Percentiles rank a stretch among this genome's conserved stretches.
Conservation (phyloP, 2,888 invertebrate genomes). For the Drosophila mimica region DNA sequence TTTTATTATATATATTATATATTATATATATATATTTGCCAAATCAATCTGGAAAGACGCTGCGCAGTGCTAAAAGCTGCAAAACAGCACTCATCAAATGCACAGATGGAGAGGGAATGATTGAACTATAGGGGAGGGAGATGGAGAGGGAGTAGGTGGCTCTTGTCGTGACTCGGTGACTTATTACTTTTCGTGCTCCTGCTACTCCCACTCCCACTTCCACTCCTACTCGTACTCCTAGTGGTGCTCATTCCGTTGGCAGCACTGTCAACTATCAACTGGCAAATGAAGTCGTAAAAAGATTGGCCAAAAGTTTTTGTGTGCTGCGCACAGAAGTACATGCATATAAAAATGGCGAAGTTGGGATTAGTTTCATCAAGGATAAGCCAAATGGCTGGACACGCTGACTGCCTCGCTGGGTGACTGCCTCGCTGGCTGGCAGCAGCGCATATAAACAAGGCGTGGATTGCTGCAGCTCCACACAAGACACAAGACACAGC, state of each 20-base stretch:
- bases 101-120: constrained; percentile 1
- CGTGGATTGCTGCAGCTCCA: constrained; percentile 27
- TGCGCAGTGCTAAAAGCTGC: constrained; percentile 31
- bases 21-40: background rate
- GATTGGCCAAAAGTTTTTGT: constrained; percentile 81
- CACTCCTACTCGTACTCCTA: background rate
- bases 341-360: constrained; percentile 79
- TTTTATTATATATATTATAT: no score
- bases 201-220: background rate
- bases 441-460: constrained; percentile 64
- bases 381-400: constrained; percentile 78
- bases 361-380: constrained; percentile 83
- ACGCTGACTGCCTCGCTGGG: constrained; percentile 38
- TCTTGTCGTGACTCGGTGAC: constrained; percentile 67
- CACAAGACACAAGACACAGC: background rate
- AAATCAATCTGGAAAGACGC: constrained; percentile 5
- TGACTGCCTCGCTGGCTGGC: background rate
- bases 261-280: constrained; percentile 43
- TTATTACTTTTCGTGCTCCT: constrained; percentile 71
- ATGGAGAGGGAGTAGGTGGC: constrained; percentile 21
- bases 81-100: constrained; percentile 11
- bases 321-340: constrained; percentile 73
- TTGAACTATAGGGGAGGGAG: background rate
- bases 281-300: constrained; percentile 82
- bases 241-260: background rate